A percentile compares a stretch with the other conserved stretches of the same genome.
These are phyloP conservation scores for Eleginops maclovinus DNA, from an alignment of 2,113 vertebrate species.

Conservation along the genomic window DNA sequence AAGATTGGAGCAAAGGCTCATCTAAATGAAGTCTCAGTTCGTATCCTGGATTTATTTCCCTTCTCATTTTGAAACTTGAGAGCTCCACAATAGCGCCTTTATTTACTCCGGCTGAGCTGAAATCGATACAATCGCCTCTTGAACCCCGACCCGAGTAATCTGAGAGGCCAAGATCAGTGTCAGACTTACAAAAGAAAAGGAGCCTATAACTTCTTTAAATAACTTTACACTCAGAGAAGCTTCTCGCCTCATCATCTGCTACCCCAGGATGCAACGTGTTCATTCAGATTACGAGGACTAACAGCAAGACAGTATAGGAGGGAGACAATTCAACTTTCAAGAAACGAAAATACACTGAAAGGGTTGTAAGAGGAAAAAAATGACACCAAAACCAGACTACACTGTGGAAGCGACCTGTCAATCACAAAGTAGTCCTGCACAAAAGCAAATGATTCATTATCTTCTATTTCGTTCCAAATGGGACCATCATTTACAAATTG, in stretches of 20 bases:
- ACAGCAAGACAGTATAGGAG: not conserved
- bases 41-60: not conserved
- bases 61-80: conserved; percentile 52
- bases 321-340: too few species aligned
- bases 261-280: conserved; percentile 4
- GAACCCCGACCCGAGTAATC: conserved; percentile 34
- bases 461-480: too few species aligned
- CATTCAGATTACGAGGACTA: conserved; percentile 8
- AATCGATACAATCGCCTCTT: conserved; percentile 49
- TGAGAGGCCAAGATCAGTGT: conserved; percentile 40
- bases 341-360: too few species aligned
- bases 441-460: too few species aligned
- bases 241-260: not conserved
- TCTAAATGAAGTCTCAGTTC: not conserved
- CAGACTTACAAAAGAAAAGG: not conserved
- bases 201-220: conserved; percentile 6
- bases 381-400: too few species aligned
- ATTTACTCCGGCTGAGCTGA: conserved; percentile 56
- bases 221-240: not conserved
- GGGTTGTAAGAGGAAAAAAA: too few species aligned
- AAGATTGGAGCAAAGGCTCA: not conserved
- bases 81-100: conserved; percentile 30
- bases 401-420: too few species aligned
- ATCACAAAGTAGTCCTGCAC: too few species aligned
- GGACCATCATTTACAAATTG: too few species aligned